Conservation (phyloP, 2,888 invertebrate genomes). For the Drosophila meridionalis region DNA sequence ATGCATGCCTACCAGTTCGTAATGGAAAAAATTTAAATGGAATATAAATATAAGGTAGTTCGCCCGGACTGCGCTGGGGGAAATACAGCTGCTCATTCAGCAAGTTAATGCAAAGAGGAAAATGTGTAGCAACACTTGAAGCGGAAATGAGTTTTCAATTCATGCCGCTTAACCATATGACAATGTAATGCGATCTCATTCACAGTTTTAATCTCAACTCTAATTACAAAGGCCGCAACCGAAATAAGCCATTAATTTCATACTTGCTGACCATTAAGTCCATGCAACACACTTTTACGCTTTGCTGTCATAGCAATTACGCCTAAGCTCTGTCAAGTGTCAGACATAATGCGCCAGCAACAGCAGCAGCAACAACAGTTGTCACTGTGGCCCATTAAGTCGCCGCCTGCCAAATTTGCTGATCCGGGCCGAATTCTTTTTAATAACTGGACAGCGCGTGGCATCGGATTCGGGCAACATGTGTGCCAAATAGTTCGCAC, state of each 20-base stretch:
- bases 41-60: conserved; percentile 56
- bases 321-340: conserved; percentile 78
- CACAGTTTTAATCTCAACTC: conserved; percentile 41
- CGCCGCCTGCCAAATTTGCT: conserved; percentile 67
- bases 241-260: conserved; percentile 73
- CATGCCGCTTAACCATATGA: conserved; percentile 14
- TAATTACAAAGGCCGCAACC: conserved; percentile 37
- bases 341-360: conserved; percentile 67
- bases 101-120: conserved; percentile 2
- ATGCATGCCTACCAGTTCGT: conserved; percentile 35
- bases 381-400: conserved; percentile 67
- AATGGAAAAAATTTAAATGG: conserved; percentile 79
- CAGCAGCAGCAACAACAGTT: conserved; percentile 54
- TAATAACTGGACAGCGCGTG: conserved; percentile 64
- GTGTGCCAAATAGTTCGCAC: conserved; percentile 77
- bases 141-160: conserved; percentile 5
- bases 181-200: conserved; percentile 21
- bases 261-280: conserved; percentile 74
- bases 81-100: conserved; percentile 21
- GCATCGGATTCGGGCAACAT: conserved; percentile 57
- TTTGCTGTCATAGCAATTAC: conserved; percentile 70
- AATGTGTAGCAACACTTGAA: neutral
- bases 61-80: neutral
- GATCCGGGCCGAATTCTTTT: conserved; percentile 74
- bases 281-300: conserved; percentile 44